phyloP scores from a whole-genome alignment of 2,797 vertebrate species.

The Rhabdomys pumilio region DNA sequence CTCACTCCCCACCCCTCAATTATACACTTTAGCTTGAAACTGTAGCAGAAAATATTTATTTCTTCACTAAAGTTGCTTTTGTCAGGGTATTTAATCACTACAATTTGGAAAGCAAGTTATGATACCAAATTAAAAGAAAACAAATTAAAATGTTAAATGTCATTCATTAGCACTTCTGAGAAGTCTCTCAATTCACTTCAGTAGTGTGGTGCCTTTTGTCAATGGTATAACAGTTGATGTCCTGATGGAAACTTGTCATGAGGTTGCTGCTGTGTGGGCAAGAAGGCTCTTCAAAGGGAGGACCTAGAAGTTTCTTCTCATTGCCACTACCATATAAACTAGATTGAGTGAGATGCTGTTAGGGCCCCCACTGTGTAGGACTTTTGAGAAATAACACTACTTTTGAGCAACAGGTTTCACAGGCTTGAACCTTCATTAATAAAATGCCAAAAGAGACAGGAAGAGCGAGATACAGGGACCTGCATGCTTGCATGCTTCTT shows the following conservation, averaged over 20 bases:
- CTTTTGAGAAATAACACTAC: slow-evolving; percentile 53
- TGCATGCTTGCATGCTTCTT: fast-evolving
- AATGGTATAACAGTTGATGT: fast-evolving
- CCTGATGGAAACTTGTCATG: not conserved
- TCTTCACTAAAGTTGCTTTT: not conserved
- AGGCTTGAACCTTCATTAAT: not conserved
- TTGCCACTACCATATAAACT: slow-evolving; percentile 25
- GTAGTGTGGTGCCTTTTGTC: not conserved
- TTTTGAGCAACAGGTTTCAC: slow-evolving; percentile 26
- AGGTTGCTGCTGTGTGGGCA: not conserved
- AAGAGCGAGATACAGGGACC: not conserved
- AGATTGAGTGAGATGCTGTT: slow-evolving; percentile 44
- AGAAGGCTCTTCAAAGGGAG: slow-evolving; percentile 33
- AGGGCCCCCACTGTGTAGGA: slow-evolving; percentile 46
- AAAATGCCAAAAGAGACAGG: slow-evolving; percentile 17
- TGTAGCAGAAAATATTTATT: not conserved
- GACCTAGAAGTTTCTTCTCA: slow-evolving; percentile 22
- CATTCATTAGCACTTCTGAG: not conserved
- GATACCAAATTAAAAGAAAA: not conserved
- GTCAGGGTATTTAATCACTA: not conserved
- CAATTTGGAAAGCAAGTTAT: not conserved
- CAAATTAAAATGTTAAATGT: not conserved
- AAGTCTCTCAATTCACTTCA: not conserved
- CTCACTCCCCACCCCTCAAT: not conserved
- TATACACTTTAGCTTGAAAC: not conserved